phyloP scores from a whole-genome alignment of 1,140 invertebrate genomes.

The Meloidogyne chitwoodi region DNA sequence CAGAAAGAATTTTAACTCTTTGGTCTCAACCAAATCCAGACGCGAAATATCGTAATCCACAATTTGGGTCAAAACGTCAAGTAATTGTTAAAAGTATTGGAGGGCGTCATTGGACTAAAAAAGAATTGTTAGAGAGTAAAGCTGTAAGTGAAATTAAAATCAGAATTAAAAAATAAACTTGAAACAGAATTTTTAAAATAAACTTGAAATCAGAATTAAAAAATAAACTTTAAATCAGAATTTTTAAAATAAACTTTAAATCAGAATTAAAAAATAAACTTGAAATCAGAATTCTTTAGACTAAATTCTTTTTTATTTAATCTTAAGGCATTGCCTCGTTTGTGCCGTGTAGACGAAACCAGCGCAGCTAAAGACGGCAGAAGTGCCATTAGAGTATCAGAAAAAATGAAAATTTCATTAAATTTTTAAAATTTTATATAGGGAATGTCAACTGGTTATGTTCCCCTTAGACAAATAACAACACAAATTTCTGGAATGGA shows the following conservation, averaged over 20 bases:
- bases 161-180: neutral
- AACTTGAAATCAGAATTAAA: too few species aligned
- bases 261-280: neutral
- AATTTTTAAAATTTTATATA: conserved; percentile 5
- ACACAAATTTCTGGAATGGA: conserved; percentile 36
- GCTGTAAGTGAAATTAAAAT: neutral
- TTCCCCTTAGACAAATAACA: conserved; percentile 24
- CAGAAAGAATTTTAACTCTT: conserved; percentile 32
- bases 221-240: too few species aligned
- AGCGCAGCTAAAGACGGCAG: conserved; percentile 25
- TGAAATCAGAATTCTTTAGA: neutral
- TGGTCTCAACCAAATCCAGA: conserved; percentile 33
- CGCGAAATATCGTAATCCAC: conserved; percentile 29
- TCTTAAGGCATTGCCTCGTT: conserved; percentile 30
- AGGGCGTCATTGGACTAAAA: conserved; percentile 26
- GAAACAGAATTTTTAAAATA: too few species aligned
- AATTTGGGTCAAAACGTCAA: conserved; percentile 21
- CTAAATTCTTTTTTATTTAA: neutral
- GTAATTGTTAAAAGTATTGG: conserved; percentile 24
- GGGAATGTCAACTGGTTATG: conserved; percentile 11
- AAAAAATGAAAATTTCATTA: too few species aligned
- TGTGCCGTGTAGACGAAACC: conserved; percentile 29
- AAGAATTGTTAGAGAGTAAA: conserved; percentile 20
- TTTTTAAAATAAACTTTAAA: too few species aligned
- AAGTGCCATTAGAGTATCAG: neutral